Evolutionary conservation across 2,888 invertebrate genomes (phyloP).

Genomic region (Dasypogon diadema): DNA sequence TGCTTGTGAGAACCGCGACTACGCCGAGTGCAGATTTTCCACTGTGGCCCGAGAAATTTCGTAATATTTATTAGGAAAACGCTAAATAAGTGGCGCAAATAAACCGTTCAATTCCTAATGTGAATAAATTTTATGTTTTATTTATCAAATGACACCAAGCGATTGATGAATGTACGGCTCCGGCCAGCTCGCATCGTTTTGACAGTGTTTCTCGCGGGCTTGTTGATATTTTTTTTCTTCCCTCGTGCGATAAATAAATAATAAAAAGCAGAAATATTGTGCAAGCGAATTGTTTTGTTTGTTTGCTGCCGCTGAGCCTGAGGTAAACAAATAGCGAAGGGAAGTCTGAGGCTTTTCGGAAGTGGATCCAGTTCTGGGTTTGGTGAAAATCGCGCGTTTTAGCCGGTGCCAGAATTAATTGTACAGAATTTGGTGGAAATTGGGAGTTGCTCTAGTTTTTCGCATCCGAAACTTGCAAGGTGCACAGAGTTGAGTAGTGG

Average conservation of each 20-base stretch:
- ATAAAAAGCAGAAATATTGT: conserved; percentile 18
- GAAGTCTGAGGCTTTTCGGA: background rate
- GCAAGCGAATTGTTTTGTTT: conserved; percentile 27
- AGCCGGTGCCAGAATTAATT: conserved; percentile 16
- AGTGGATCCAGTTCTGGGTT: background rate
- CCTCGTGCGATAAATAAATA: conserved; percentile 26
- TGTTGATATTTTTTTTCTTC: conserved; percentile 45
- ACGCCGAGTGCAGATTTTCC: conserved; percentile 25
- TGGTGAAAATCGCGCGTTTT: conserved; percentile 15
- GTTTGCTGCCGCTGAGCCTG: conserved; percentile 8
- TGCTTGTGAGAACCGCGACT: conserved; percentile 49
- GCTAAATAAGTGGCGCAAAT: conserved; percentile 7
- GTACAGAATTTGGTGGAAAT: background rate
- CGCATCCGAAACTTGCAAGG: background rate
- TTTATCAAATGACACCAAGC: conserved; percentile 36
- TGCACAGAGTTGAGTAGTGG: background rate
- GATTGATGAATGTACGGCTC: conserved; percentile 20
- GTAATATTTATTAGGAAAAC: conserved; percentile 27
- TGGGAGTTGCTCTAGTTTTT: background rate
- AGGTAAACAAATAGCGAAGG: conserved; percentile 32
- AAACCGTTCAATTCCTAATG: background rate
- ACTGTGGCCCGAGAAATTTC: conserved; percentile 19
- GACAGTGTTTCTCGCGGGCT: conserved; percentile 49
- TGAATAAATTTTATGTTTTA: conserved; percentile 28
- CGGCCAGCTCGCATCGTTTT: background rate